phyloP scores from a whole-genome alignment of 1,140 invertebrate species.

The Ceratina japonica region DNA sequence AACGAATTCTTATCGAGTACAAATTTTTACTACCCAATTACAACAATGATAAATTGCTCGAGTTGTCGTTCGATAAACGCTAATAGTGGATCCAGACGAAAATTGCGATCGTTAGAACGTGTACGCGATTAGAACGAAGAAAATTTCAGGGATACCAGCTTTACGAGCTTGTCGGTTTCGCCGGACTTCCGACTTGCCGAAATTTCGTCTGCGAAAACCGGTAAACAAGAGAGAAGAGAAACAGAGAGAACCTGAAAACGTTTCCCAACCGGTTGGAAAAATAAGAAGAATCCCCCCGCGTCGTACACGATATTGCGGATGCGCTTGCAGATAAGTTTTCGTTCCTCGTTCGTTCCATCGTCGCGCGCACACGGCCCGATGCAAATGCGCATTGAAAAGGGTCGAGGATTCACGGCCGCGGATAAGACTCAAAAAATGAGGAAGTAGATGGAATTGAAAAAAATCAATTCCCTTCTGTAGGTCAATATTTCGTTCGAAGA shows the following conservation, averaged over 20 bases:
- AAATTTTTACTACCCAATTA: not conserved
- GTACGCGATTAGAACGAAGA: slow-evolving; percentile 12
- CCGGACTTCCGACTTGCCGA: slow-evolving; percentile 40
- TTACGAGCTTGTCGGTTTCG: not conserved
- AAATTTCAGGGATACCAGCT: slow-evolving; percentile 9
- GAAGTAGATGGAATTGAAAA: not conserved
- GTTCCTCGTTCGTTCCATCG: slow-evolving; percentile 19
- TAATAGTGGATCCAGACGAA: not conserved
- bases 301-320: slow-evolving; percentile 42
- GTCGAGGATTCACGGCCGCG: slow-evolving; percentile 42
- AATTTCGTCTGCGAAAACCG: slow-evolving; percentile 33
- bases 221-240: slow-evolving; percentile 11
- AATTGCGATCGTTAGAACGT: slow-evolving; percentile 8
- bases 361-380: slow-evolving; percentile 26
- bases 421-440: slow-evolving; percentile 28
- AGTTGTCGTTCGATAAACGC: not conserved
- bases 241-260: not conserved
- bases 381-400: slow-evolving; percentile 40
- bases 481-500: too few relatives aligned
- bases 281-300: slow-evolving; percentile 33
- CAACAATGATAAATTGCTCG: too few relatives aligned
- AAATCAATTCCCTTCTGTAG: not conserved
- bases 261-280: slow-evolving; percentile 44
- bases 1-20: not conserved
- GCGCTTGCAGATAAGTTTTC: slow-evolving; percentile 41